These are phyloP conservation scores for Epirrhoe alternata DNA, from an alignment of 2,888 invertebrate genomes.

Conservation along the genomic window DNA sequence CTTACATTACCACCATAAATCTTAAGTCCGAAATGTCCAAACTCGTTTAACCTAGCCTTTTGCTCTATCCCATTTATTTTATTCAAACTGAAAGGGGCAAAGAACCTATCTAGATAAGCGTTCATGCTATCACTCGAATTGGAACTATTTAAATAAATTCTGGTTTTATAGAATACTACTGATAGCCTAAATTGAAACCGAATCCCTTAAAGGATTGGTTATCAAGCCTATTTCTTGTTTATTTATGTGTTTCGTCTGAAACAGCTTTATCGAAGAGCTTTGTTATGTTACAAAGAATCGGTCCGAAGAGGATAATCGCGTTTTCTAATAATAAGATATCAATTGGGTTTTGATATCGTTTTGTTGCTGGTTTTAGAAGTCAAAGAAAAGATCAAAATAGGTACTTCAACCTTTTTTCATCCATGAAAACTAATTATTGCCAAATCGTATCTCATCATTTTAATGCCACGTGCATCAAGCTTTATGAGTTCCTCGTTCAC, in stretches of 20 bases:
- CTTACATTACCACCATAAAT: neutral
- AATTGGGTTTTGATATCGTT: neutral
- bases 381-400: too few relatives aligned
- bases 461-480: too few relatives aligned
- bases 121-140: conserved; percentile 8
- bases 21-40: neutral
- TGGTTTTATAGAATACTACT: conserved; percentile 21
- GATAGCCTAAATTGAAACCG: conserved; percentile 14
- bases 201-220: conserved; percentile 12
- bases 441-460: too few relatives aligned
- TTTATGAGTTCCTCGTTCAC: too few relatives aligned
- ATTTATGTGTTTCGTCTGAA: conserved; percentile 8
- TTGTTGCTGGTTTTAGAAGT: neutral
- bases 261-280: conserved; percentile 6
- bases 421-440: too few relatives aligned
- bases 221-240: conserved; percentile 13
- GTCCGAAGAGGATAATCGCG: neutral
- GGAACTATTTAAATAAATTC: conserved; percentile 26
- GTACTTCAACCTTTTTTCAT: too few relatives aligned
- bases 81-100: conserved; percentile 23
- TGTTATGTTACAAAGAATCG: conserved; percentile 4
- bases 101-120: conserved; percentile 12
- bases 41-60: conserved; percentile 1
- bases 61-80: conserved; percentile 15
- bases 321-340: neutral